A percentile compares a stretch with the other conserved stretches of the same genome.
Evolutionary conservation across 2,888 invertebrate species (phyloP).

Genomic region (Octonoba sinensis): DNA sequence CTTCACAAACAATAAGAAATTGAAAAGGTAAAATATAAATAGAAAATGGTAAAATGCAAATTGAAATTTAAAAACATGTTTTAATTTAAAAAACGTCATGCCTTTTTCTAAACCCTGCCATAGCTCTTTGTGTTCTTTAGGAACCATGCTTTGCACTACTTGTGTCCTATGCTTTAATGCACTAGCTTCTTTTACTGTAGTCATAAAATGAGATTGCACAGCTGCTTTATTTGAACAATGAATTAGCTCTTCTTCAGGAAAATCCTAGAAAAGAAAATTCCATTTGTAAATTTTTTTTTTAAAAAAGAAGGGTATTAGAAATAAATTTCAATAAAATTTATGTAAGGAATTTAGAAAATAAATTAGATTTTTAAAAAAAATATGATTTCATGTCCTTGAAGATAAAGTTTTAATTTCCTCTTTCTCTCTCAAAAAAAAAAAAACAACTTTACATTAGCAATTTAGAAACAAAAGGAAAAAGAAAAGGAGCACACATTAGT

Average conservation of each 20-base stretch:
- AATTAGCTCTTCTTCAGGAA: slow-evolving; percentile 90
- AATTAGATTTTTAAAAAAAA: not conserved
- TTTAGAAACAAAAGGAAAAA: too few species aligned
- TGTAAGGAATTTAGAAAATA: not conserved
- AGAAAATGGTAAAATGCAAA: not conserved
- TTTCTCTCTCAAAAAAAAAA: too few species aligned
- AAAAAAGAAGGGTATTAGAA: too few species aligned
- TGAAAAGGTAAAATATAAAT: not conserved
- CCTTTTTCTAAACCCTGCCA: slow-evolving; percentile 95
- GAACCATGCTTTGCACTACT: slow-evolving; percentile 91
- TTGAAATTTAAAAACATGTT: too few species aligned
- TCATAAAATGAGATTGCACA: slow-evolving; percentile 94
- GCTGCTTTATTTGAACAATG: slow-evolving; percentile 80
- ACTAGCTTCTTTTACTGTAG: slow-evolving; percentile 97
- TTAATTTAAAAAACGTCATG: slow-evolving; percentile 70
- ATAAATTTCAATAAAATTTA: not conserved
- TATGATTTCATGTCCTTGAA: too few species aligned
- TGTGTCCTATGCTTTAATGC: slow-evolving; percentile 94
- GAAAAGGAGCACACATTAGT: too few species aligned
- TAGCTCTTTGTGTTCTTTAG: slow-evolving; percentile 95
- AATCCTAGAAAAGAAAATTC: slow-evolving; percentile 77
- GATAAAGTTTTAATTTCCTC: too few species aligned
- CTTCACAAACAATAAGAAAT: not conserved
- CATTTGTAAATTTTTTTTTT: not conserved
- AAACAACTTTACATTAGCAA: too few species aligned